Evolutionary conservation across 2,888 invertebrate genomes (phyloP).

Genomic region (Euproctis similis): DNA sequence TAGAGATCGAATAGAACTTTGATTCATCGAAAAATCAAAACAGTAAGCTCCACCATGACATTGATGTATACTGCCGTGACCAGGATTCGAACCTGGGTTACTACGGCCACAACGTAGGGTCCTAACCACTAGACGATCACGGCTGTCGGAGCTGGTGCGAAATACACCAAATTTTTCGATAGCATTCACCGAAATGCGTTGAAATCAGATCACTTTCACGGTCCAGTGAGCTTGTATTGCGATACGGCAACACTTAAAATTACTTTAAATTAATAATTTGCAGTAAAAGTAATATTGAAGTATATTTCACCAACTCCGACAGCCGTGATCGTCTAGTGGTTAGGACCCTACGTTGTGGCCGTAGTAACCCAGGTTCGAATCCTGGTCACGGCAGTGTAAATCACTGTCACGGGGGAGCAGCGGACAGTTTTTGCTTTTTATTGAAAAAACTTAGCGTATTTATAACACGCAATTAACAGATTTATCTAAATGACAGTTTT

Average conservation of each 20-base stretch:
- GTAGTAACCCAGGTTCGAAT: constrained; percentile 85
- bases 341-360: constrained; percentile 86
- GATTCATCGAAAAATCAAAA: neutral
- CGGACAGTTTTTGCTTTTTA: no score
- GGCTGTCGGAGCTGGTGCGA: constrained; percentile 68
- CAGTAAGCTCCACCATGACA: neutral
- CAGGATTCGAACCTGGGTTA: constrained; percentile 84
- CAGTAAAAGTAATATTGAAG: neutral
- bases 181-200: constrained; percentile 1
- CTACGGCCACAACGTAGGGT: constrained; percentile 85
- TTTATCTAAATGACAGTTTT: no score
- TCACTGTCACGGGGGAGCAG: no score
- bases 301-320: constrained; percentile 2
- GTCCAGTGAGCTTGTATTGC: neutral
- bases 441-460: no score
- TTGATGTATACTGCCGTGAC: constrained; percentile 48
- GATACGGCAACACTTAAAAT: neutral
- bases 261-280: neutral
- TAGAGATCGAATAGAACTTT: no score
- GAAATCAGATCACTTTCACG: constrained; percentile 3
- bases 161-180: constrained; percentile 58
- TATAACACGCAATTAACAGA: no score
- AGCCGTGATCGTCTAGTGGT: constrained; percentile 59
- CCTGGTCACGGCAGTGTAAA: constrained; percentile 71
- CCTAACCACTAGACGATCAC: constrained; percentile 85